These are phyloP conservation scores for Eulemur macaco DNA, from an alignment of 2,113 vertebrate species.

Conservation along the genomic window DNA sequence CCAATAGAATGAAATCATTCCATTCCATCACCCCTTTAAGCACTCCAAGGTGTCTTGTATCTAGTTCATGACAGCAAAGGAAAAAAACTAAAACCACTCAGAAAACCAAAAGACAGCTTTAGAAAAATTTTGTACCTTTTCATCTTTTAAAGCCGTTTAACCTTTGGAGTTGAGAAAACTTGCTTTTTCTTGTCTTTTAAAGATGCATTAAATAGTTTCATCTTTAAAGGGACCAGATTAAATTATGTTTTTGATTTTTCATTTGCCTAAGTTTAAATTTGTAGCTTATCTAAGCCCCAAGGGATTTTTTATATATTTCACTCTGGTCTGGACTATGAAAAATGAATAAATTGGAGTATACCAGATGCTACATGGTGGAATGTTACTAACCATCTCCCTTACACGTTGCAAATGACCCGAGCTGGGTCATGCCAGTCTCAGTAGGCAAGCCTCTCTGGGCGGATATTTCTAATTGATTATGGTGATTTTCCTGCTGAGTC, in stretches of 20 bases:
- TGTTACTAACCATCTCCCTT: neutral
- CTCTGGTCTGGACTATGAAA: neutral
- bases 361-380: neutral
- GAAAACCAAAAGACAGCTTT: neutral
- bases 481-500: neutral
- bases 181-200: neutral
- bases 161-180: neutral
- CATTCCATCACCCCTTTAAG: neutral
- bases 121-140: neutral
- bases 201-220: neutral
- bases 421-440: neutral
- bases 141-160: neutral
- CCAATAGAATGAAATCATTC: neutral
- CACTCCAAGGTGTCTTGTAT: neutral
- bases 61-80: neutral
- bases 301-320: neutral
- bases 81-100: neutral
- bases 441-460: neutral
- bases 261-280: neutral
- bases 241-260: neutral
- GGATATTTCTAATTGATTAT: neutral
- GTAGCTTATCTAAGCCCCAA: neutral
- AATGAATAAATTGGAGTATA: neutral
- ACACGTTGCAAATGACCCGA: neutral
- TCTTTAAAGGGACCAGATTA: neutral